Percentiles rank a stretch among this genome's conserved stretches.
Conservation (phyloP, 1,140 invertebrate species). For the Ectropis grisescens region DNA sequence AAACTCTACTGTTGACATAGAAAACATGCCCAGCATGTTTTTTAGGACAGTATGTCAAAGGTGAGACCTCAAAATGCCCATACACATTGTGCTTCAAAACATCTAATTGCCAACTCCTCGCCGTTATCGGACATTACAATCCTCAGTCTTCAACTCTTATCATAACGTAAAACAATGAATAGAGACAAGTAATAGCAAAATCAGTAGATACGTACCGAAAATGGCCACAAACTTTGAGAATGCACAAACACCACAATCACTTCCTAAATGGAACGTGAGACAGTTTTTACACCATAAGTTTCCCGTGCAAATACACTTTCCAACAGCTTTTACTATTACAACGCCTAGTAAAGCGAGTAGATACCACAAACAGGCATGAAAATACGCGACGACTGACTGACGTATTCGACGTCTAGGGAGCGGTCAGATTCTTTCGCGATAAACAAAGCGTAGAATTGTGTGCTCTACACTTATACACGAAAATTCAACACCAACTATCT, state of each 20-base stretch:
- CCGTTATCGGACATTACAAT: no score
- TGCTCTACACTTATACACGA: constrained; percentile 27
- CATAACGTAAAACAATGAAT: constrained; percentile 15
- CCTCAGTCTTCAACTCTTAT: constrained; percentile 9
- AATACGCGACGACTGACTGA: constrained; percentile 63
- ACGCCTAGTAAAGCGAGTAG: constrained; percentile 60
- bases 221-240: constrained; percentile 55
- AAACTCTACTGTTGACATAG: no score
- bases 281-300: constrained; percentile 58
- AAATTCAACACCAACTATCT: constrained; percentile 30
- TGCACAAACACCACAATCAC: constrained; percentile 30
- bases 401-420: constrained; percentile 60
- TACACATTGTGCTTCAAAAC: no score
- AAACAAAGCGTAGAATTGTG: constrained; percentile 19
- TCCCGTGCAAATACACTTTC: constrained; percentile 62
- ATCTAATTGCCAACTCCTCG: no score
- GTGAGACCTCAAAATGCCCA: no score
- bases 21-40: no score
- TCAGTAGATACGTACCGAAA: constrained; percentile 43
- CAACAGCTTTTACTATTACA: constrained; percentile 67
- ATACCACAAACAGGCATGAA: constrained; percentile 64
- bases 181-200: constrained; percentile 46
- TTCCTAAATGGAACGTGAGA: constrained; percentile 55
- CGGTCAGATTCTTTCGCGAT: constrained; percentile 46
- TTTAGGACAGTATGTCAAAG: no score